These are phyloP conservation scores for honey bee (Apis mellifera) DNA, from an alignment of 1,140 invertebrate species.

Conservation along the genomic window DNA sequence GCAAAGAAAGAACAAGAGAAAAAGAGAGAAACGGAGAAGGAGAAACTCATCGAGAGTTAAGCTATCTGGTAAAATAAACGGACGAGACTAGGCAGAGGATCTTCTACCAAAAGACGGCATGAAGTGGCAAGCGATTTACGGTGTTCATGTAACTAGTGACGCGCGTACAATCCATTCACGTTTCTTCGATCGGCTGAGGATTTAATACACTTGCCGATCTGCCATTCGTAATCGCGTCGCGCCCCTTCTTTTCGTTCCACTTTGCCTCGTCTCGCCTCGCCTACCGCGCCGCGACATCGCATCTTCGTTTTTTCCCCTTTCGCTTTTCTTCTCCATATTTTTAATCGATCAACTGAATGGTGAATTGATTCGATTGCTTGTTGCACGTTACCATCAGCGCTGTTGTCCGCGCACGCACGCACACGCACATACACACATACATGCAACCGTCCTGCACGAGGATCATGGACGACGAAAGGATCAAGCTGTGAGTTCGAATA, in stretches of 20 bases:
- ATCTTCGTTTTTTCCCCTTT: slow-evolving; percentile 1
- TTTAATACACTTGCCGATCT: slow-evolving; percentile 12
- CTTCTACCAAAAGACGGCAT: slow-evolving; percentile 66
- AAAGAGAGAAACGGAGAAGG: slow-evolving; percentile 12
- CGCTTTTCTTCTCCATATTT: slow-evolving; percentile 30
- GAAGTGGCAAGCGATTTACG: slow-evolving; percentile 51
- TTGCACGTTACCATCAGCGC: slow-evolving; percentile 30
- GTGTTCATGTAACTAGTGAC: slow-evolving; percentile 74
- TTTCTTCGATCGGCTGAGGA: slow-evolving; percentile 34
- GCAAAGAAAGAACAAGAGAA: slow-evolving; percentile 20
- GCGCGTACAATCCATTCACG: slow-evolving; percentile 59
- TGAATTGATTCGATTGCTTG: slow-evolving; percentile 11
- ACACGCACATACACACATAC: neutral
- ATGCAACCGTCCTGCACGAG: slow-evolving; percentile 10
- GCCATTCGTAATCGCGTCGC: neutral
- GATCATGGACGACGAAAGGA: slow-evolving; percentile 76
- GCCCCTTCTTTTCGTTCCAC: neutral
- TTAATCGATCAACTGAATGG: slow-evolving; percentile 22
- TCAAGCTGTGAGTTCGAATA: slow-evolving; percentile 75
- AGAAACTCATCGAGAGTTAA: slow-evolving; percentile 63
- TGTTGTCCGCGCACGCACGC: neutral
- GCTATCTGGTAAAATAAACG: slow-evolving; percentile 71
- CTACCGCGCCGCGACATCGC: neutral
- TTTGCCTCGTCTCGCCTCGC: neutral
- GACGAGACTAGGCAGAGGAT: slow-evolving; percentile 55